Percentiles rank a stretch among this genome's conserved stretches.
Evolutionary conservation across 1,140 invertebrate species (phyloP).

Genomic region (Halesus radiatus): DNA sequence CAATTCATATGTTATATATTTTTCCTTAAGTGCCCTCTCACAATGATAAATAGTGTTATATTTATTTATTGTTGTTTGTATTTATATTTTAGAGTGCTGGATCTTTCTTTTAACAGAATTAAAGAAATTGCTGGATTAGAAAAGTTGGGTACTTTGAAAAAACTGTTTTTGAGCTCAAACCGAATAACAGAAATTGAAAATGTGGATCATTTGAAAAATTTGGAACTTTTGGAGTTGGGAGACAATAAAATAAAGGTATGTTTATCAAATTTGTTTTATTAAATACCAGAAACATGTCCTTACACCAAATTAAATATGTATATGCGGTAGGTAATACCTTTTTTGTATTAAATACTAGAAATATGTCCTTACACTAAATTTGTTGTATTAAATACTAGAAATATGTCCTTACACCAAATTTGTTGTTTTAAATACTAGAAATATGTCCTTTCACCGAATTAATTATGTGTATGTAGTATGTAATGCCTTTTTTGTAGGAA

Average conservation of each 20-base stretch:
- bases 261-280: conserved; percentile 7
- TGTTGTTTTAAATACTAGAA: too few relatives aligned
- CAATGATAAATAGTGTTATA: too few relatives aligned
- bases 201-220: conserved; percentile 82
- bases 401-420: too few relatives aligned
- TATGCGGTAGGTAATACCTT: too few relatives aligned
- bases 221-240: conserved; percentile 93
- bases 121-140: conserved; percentile 90
- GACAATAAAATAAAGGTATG: conserved; percentile 92
- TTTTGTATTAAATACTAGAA: too few relatives aligned
- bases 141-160: conserved; percentile 85
- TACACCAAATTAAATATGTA: background rate
- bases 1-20: too few relatives aligned
- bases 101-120: conserved; percentile 98
- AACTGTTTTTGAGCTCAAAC: conserved; percentile 94
- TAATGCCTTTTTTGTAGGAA: conserved; percentile 70
- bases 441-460: too few relatives aligned
- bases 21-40: too few relatives aligned
- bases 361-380: too few relatives aligned
- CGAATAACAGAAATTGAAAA: conserved; percentile 95
- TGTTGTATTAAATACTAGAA: too few relatives aligned
- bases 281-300: background rate
- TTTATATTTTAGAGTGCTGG: conserved; percentile 78
- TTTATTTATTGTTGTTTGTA: too few relatives aligned
- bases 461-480: too few relatives aligned